A percentile compares a stretch with the other conserved stretches of the same genome.
Conservation (phyloP, 2,797 vertebrate species). For the Trichosurus vulpecula region DNA sequence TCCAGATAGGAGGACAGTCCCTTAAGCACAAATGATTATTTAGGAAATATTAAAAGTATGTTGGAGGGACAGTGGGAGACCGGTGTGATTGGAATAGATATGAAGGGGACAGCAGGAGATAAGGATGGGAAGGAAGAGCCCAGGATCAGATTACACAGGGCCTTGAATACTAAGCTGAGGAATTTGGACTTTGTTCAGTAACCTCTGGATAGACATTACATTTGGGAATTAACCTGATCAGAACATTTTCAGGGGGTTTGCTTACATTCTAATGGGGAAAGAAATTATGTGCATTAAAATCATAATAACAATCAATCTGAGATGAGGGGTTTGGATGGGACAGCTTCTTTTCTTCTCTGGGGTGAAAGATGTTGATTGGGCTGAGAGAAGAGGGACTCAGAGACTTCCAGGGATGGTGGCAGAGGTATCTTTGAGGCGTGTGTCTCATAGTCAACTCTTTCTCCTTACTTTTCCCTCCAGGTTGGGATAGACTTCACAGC, state of each 20-base stretch:
- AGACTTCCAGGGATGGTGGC: neutral
- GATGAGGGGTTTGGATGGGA: neutral
- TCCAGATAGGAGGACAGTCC: neutral
- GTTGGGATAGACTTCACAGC: slow-evolving; percentile 99
- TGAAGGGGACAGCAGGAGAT: neutral
- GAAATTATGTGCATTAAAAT: neutral
- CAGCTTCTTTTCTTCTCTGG: neutral
- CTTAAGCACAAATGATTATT: neutral
- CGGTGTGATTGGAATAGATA: neutral
- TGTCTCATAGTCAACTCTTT: slow-evolving; percentile 78
- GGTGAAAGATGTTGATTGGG: no score
- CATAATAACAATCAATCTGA: neutral
- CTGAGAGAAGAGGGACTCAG: neutral
- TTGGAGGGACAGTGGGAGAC: no score
- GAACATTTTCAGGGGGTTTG: neutral
- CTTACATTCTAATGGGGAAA: neutral
- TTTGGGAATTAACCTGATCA: neutral
- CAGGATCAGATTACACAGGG: neutral
- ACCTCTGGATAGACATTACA: neutral
- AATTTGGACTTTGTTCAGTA: neutral
- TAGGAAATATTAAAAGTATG: neutral
- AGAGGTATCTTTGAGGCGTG: neutral
- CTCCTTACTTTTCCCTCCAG: slow-evolving; percentile 81
- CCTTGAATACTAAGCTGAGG: neutral
- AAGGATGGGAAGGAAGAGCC: no score